These are phyloP conservation scores for Phragmatobia fuliginosa DNA, from an alignment of 2,888 invertebrate species.

Conservation along the genomic window DNA sequence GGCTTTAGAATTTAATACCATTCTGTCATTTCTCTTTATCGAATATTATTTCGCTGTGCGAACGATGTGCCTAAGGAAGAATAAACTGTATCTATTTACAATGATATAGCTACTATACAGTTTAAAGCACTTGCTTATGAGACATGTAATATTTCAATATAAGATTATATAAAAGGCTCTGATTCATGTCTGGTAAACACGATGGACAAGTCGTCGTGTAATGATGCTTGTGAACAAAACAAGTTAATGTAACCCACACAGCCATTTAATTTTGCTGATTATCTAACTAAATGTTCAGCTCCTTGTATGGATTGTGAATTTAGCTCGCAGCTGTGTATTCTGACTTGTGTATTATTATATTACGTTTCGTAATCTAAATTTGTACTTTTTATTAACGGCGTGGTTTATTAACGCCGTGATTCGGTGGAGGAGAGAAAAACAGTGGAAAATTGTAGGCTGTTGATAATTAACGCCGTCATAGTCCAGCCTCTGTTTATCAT, in stretches of 20 bases:
- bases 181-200: conserved; percentile 35
- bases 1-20: too few relatives aligned
- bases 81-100: background rate
- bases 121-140: conserved; percentile 5
- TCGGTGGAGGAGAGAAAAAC: too few relatives aligned
- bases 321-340: background rate
- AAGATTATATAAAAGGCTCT: conserved; percentile 11
- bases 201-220: conserved; percentile 17
- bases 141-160: conserved; percentile 9
- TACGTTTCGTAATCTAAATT: background rate
- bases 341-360: background rate
- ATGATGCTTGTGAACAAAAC: conserved; percentile 1
- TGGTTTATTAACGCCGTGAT: background rate
- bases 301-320: conserved; percentile 32
- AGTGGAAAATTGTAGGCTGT: too few relatives aligned
- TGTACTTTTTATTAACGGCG: background rate
- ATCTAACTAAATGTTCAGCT: conserved; percentile 32
- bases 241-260: conserved; percentile 24
- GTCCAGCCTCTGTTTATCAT: background rate
- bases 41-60: too few relatives aligned
- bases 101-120: background rate
- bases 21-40: too few relatives aligned
- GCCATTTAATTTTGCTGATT: conserved; percentile 18
- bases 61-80: background rate
- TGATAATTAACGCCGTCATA: background rate